Percentiles rank a stretch among this genome's conserved stretches.
Conservation (phyloP, 2,888 invertebrate genomes). For the Colostygia pectinataria region DNA sequence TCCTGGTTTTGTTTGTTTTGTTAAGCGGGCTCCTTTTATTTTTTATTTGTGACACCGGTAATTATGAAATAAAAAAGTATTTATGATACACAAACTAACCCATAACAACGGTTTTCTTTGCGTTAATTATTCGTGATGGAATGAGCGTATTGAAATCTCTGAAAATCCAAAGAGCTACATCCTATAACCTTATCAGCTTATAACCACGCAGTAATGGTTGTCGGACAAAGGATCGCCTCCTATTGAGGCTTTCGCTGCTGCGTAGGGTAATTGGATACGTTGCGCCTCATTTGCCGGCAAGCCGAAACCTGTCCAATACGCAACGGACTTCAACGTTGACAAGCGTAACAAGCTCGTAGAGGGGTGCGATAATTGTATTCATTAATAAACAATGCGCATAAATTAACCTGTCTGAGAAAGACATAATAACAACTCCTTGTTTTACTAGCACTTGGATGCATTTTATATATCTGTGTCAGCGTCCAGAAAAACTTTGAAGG, state of each 20-base stretch:
- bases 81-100: too few species aligned
- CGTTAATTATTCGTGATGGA: neutral
- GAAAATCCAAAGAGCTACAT: conserved; percentile 40
- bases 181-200: conserved; percentile 57
- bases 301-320: conserved; percentile 60
- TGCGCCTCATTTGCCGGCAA: conserved; percentile 56
- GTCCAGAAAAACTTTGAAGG: conserved; percentile 51
- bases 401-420: conserved; percentile 11
- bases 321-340: conserved; percentile 37
- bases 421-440: conserved; percentile 27
- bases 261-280: conserved; percentile 63
- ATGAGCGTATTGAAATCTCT: conserved; percentile 40
- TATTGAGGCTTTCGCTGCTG: conserved; percentile 36
- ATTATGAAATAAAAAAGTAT: neutral
- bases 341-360: conserved; percentile 33
- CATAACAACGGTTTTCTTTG: neutral
- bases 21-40: neutral
- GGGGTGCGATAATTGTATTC: conserved; percentile 13
- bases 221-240: conserved; percentile 43
- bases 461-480: conserved; percentile 55
- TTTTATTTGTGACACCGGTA: neutral
- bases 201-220: conserved; percentile 45
- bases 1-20: too few species aligned
- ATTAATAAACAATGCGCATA: conserved; percentile 5
- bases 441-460: conserved; percentile 19